phyloP scores from a whole-genome alignment of 2,113 vertebrate species.

The Dascyllus trimaculatus region DNA sequence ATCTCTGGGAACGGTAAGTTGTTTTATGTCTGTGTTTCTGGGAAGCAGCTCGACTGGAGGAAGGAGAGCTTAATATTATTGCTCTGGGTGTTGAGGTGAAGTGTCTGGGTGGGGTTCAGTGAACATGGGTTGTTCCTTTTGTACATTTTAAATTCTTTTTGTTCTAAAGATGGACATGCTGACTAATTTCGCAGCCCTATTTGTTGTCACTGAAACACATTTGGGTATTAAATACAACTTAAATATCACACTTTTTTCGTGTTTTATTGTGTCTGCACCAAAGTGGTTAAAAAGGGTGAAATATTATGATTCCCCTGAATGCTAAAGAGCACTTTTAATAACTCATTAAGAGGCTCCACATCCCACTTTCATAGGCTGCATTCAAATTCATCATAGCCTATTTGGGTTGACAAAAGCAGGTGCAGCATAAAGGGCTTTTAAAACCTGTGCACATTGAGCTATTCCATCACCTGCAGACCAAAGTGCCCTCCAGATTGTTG shows the following conservation, averaged over 20 bases:
- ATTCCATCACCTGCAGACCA: neutral
- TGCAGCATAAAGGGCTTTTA: neutral
- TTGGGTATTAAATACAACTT: neutral
- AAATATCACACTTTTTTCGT: conserved; percentile 5
- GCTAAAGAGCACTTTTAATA: neutral
- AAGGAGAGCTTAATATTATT: neutral
- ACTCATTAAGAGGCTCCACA: neutral
- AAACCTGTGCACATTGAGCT: neutral
- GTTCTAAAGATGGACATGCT: neutral
- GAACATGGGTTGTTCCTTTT: neutral
- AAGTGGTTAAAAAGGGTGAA: neutral
- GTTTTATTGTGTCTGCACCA: neutral
- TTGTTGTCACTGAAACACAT: neutral
- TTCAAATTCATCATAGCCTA: neutral
- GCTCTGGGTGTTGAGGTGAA: neutral
- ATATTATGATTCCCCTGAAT: neutral
- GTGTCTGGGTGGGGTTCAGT: conserved; percentile 60
- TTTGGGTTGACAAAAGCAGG: neutral
- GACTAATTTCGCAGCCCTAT: neutral
- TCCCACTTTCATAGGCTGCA: neutral
- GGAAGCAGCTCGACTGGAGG: neutral
- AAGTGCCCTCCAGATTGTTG: neutral
- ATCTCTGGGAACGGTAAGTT: conserved; percentile 89
- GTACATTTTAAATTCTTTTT: neutral
- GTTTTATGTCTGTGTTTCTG: neutral